Evolutionary conservation across 2,888 invertebrate genomes (phyloP), one percentile per base, ranked within the genome.

Genomic region (Patella pellucida): DNA sequence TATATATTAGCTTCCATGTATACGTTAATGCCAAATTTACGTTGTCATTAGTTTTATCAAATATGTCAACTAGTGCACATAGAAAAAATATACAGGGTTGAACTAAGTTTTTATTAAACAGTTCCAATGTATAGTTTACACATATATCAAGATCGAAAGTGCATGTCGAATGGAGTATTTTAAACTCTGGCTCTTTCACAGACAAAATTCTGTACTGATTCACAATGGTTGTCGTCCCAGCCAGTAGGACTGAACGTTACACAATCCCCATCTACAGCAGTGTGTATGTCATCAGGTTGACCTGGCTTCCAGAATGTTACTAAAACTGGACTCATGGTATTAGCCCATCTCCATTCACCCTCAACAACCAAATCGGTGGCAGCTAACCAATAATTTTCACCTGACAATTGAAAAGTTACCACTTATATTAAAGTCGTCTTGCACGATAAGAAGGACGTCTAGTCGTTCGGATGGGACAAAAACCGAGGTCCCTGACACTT

Each of bases 131-230:
- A 41, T 41, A 41, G 41, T 41, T 41, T 41, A 41, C 41, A 41
- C 41, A 41, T 41, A 41, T 41, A 41, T 41, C 41, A 41, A 9
- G 41, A 9, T 41, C 41, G 41, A 7, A 7, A 41, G 7, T 9
- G 9, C 9, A 0, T 41, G 41, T 41, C 7, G 7, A 41, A 41
- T 41, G 41, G 41, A 41, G 41, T 41, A 41, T 41, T 41, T 41
- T 9, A 62, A 23, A 62, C 62, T 19, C 62, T 62, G 14, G 62
- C n/a, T 62, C 23, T 62, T 62, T 62, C 62, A 62, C 62, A 62
- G 23, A 62, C 23, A 14, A 62, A 62, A 16, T 4, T 12, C 11
- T 62, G 62, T 11, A 62, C 3, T 23, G 19, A 12, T 62, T 62
- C 23, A 23, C 62, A 62, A 62, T 62, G 19, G 11, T 23, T 3